Evolutionary conservation across 1,140 invertebrate genomes (phyloP).

Genomic region (silkworm (Bombyx mori)): DNA sequence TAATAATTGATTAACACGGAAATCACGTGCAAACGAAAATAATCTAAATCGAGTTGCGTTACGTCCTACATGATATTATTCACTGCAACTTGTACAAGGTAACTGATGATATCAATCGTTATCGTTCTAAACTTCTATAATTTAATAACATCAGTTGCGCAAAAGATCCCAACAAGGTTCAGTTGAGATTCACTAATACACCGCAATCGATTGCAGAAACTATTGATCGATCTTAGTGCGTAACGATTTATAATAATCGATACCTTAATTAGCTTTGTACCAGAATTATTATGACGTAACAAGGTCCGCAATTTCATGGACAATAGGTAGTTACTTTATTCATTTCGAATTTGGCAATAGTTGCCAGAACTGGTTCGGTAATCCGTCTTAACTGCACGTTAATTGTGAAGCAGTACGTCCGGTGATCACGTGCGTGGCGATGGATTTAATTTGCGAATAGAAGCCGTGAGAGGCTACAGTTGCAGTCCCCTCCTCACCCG

Average conservation of each 20-base stretch:
- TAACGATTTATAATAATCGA: slow-evolving; percentile 4
- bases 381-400: background rate
- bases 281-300: slow-evolving; percentile 5
- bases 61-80: too few species aligned
- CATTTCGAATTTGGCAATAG: background rate
- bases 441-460: slow-evolving; percentile 10
- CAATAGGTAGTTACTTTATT: background rate
- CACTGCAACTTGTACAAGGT: too few species aligned
- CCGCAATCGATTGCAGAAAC: slow-evolving; percentile 10
- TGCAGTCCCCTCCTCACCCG: slow-evolving; percentile 10
- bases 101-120: too few species aligned
- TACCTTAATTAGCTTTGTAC: slow-evolving; percentile 2
- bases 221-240: slow-evolving; percentile 6
- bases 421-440: background rate
- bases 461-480: slow-evolving; percentile 9
- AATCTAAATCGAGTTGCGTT: too few species aligned
- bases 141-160: too few species aligned
- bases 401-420: background rate
- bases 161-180: slow-evolving; percentile 6
- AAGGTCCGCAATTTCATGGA: slow-evolving; percentile 1
- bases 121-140: too few species aligned
- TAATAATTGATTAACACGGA: too few species aligned
- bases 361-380: background rate
- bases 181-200: slow-evolving; percentile 1
- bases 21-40: too few species aligned